A percentile compares a stretch with the other conserved stretches of the same genome.
Evolutionary conservation across 2,797 vertebrate species (phyloP).

Genomic region (Eptatretus atami): DNA sequence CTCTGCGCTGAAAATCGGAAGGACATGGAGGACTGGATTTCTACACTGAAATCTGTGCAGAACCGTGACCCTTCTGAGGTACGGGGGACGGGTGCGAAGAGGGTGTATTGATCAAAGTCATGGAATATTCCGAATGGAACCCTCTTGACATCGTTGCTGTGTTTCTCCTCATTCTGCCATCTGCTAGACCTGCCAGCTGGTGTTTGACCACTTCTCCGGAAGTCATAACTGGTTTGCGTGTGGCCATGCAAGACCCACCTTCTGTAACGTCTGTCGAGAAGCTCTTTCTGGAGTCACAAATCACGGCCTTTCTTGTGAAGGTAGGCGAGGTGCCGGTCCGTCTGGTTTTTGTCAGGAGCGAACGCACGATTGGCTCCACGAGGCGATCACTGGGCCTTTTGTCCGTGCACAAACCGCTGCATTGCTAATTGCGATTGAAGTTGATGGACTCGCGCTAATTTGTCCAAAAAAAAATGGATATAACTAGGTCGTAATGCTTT

Average conservation of each 20-base stretch:
- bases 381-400: no score
- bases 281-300: conserved; percentile 69
- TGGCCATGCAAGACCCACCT: conserved; percentile 66
- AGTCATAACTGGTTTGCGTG: conserved; percentile 94
- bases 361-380: no score
- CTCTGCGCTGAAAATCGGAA: conserved; percentile 84
- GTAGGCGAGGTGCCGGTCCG: conserved; percentile 16
- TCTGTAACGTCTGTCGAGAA: conserved; percentile 77
- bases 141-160: neutral
- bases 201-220: conserved; percentile 91
- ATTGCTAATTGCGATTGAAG: no score
- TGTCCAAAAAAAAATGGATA: no score
- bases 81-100: conserved; percentile 12
- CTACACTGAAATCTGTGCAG: conserved; percentile 51
- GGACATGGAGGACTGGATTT: conserved; percentile 97
- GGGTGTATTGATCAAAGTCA: no score
- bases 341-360: no score
- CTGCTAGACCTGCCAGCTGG: conserved; percentile 70
- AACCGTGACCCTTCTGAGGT: conserved; percentile 79
- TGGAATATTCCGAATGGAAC: neutral
- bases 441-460: no score
- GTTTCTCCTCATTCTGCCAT: neutral
- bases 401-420: no score
- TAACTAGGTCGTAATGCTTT: no score
- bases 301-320: conserved; percentile 76